Conservation (phyloP, 2,113 vertebrate genomes). For the Scopus umbretta region DNA sequence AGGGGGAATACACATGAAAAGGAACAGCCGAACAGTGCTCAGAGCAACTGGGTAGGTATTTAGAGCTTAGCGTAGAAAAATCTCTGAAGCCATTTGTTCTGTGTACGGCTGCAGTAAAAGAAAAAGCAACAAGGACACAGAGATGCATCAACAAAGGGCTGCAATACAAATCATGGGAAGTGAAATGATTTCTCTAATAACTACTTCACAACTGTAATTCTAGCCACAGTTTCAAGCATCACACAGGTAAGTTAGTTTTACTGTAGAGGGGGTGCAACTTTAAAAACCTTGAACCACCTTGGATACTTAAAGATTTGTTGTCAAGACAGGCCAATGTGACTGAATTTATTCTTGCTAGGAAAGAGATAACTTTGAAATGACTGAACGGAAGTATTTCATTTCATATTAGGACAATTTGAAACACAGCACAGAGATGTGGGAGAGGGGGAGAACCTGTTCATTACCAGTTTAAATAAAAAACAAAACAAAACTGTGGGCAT, state of each 20-base stretch:
- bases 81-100: conserved; percentile 23
- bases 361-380: not conserved
- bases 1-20: not conserved
- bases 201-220: not conserved
- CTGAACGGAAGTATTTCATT: not conserved
- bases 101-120: conserved; percentile 39
- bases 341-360: not conserved
- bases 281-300: not conserved
- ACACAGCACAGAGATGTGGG: not conserved
- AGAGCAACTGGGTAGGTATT: not conserved
- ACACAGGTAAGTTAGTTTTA: not conserved
- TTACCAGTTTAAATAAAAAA: not conserved
- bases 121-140: conserved; percentile 43
- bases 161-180: conserved; percentile 43
- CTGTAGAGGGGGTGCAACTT: not conserved
- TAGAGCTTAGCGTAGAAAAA: conserved; percentile 12
- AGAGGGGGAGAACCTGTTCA: not conserved
- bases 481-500: not conserved
- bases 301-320: not conserved
- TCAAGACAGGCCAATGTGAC: not conserved
- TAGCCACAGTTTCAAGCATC: not conserved
- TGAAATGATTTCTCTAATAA: conserved; percentile 17
- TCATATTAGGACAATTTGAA: not conserved
- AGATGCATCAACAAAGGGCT: conserved; percentile 53
- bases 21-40: not conserved